Percentiles rank a stretch among this genome's conserved stretches.
These are phyloP conservation scores for Schizotus pectinicornis DNA, from an alignment of 2,888 invertebrate species.

Conservation along the genomic window DNA sequence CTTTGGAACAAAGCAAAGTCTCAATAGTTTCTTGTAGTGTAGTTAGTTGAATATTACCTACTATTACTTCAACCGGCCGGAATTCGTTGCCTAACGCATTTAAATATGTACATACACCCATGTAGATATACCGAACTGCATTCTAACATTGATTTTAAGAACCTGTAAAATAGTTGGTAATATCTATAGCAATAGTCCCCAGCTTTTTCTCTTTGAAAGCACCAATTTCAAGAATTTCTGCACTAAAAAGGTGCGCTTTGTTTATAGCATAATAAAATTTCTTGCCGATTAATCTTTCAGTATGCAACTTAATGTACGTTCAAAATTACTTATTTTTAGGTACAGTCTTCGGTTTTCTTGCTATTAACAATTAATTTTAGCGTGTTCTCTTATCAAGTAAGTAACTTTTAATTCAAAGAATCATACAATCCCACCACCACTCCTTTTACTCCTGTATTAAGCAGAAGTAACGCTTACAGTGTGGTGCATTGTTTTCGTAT, in stretches of 20 bases:
- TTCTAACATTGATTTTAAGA: no score
- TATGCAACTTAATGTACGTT: background rate
- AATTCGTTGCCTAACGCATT: no score
- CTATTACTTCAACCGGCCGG: no score
- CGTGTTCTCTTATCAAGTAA: conserved; percentile 32
- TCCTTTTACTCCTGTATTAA: conserved; percentile 33
- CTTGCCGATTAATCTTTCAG: background rate
- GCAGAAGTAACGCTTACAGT: conserved; percentile 52
- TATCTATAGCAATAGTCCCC: no score
- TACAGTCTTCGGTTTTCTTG: background rate
- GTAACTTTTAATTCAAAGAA: conserved; percentile 42
- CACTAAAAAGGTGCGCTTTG: no score
- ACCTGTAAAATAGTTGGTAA: no score
- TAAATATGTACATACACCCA: no score
- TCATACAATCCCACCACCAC: conserved; percentile 35
- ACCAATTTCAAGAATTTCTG: no score
- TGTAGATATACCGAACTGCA: no score
- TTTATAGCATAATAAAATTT: no score
- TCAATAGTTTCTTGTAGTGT: conserved; percentile 24
- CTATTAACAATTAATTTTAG: background rate
- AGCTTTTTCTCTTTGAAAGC: no score
- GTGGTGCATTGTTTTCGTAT: conserved; percentile 36
- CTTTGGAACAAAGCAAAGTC: conserved; percentile 35
- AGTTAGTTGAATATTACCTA: conserved; percentile 2
- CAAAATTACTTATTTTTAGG: background rate